phyloP scores from a whole-genome alignment of 2,113 vertebrate genomes.

The Misgurnus anguillicaudatus region DNA sequence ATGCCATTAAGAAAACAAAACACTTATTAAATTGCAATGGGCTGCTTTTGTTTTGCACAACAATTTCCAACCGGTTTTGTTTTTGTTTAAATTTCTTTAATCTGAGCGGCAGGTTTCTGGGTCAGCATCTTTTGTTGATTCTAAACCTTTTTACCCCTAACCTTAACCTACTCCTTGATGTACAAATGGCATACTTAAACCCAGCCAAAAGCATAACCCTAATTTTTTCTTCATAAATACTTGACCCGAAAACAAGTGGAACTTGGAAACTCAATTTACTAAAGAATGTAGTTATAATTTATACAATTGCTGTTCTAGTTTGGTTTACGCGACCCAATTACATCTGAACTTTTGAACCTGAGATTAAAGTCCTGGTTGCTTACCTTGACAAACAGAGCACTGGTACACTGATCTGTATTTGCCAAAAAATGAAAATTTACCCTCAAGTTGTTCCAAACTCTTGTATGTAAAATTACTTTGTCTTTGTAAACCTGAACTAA shows the following conservation, averaged over 20 bases:
- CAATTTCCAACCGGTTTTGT: conserved; percentile 5
- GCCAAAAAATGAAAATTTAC: no score
- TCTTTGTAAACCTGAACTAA: neutral
- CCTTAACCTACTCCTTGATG: no score
- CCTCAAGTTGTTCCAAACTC: no score
- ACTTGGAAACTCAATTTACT: no score
- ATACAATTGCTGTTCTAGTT: conserved; percentile 37
- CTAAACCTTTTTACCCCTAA: no score
- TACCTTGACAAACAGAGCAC: conserved; percentile 2
- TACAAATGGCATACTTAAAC: no score
- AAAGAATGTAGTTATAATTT: neutral
- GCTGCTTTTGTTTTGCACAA: conserved; percentile 66
- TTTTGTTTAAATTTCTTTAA: neutral
- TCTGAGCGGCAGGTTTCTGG: no score
- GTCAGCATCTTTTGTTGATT: no score
- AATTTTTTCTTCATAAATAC: no score
- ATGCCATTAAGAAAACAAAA: conserved; percentile 15
- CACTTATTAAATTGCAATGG: neutral
- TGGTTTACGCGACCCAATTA: conserved; percentile 31
- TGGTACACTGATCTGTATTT: conserved; percentile 56
- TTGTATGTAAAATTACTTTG: no score
- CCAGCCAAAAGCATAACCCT: no score
- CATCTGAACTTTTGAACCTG: conserved; percentile 46
- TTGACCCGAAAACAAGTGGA: no score
- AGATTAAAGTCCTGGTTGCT: conserved; percentile 52